A percentile compares a stretch with the other conserved stretches of the same genome.
phyloP scores from a whole-genome alignment of 2,797 vertebrate genomes.

The Tamandua tetradactyla region DNA sequence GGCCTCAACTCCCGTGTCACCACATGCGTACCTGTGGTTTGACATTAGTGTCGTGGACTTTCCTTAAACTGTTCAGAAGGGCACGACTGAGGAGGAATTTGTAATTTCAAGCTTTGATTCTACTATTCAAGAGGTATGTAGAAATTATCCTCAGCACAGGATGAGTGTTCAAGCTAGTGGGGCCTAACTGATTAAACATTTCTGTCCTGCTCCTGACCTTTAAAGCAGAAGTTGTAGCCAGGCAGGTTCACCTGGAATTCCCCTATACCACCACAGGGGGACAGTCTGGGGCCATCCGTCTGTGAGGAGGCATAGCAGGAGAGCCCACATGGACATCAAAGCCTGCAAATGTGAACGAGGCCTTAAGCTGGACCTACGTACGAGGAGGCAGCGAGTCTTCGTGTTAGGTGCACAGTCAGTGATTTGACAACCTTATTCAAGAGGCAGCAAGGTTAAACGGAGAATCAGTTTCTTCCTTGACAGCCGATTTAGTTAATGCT shows the following conservation, averaged over 20 bases:
- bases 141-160: background rate
- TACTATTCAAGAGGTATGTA: background rate
- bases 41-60: background rate
- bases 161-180: too few relatives aligned
- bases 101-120: background rate
- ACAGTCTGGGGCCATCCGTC: too few relatives aligned
- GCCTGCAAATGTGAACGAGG: background rate
- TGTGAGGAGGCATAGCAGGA: background rate
- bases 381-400: background rate
- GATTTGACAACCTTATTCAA: background rate
- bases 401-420: background rate
- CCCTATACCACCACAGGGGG: background rate
- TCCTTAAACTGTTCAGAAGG: background rate
- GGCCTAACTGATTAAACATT: background rate
- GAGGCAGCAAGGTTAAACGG: background rate
- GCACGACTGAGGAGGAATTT: background rate
- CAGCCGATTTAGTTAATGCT: too few relatives aligned
- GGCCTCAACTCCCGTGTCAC: background rate
- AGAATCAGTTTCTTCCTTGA: too few relatives aligned
- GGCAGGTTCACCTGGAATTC: background rate
- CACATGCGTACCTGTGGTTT: accelerated
- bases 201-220: background rate
- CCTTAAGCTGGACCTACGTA: background rate
- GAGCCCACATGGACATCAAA: accelerated
- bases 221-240: background rate